A percentile compares a stretch with the other conserved stretches of the same genome.
phyloP scores from a whole-genome alignment of 2,113 vertebrate genomes.

The Macroglossus sobrinus region DNA sequence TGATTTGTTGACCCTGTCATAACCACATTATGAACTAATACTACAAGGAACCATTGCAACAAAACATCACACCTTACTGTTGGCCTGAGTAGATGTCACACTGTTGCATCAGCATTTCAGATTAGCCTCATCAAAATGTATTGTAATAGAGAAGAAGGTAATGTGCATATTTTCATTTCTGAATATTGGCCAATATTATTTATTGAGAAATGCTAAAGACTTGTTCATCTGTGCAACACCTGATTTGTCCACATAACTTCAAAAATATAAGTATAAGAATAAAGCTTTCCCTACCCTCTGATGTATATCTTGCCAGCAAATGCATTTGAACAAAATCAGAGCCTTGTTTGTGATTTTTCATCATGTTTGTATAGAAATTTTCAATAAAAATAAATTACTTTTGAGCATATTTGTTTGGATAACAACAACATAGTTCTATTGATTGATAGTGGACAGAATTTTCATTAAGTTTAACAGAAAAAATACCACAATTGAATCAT shows the following conservation, averaged over 20 bases:
- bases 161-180: not conserved
- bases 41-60: not conserved
- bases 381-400: slow-evolving; percentile 71
- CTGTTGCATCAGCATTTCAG: not conserved
- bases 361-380: slow-evolving; percentile 67
- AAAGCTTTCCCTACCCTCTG: not conserved
- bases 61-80: not conserved
- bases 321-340: slow-evolving; percentile 69
- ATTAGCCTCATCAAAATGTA: not conserved
- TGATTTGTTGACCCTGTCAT: slow-evolving; percentile 18
- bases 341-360: slow-evolving; percentile 58
- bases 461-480: slow-evolving; percentile 71
- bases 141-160: not conserved
- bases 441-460: slow-evolving; percentile 68
- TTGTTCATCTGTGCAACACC: not conserved
- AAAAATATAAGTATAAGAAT: not conserved
- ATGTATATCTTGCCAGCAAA: slow-evolving; percentile 19
- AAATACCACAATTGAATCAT: slow-evolving; percentile 51
- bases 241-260: not conserved
- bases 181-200: not conserved
- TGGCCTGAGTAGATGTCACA: not conserved
- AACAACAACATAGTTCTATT: slow-evolving; percentile 54
- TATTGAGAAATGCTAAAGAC: not conserved
- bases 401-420: slow-evolving; percentile 58
- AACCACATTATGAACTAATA: slow-evolving; percentile 24